A percentile compares a stretch with the other conserved stretches of the same genome.
phyloP scores from a whole-genome alignment of 2,797 vertebrate genomes.

The Epinephelus awoara region DNA sequence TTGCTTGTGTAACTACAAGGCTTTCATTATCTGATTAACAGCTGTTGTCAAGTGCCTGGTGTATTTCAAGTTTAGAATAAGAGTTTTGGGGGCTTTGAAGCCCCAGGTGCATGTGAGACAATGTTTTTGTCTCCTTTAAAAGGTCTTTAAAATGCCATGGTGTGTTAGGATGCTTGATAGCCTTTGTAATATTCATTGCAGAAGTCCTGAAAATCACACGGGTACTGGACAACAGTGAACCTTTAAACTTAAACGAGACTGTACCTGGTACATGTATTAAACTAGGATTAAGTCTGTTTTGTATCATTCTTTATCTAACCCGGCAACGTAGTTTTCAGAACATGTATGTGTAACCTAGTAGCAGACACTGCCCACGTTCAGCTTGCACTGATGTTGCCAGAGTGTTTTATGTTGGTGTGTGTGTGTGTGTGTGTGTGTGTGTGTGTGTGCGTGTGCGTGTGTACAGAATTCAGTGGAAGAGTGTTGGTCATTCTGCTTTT shows the following conservation, averaged over 20 bases:
- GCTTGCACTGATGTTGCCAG: conserved; percentile 9
- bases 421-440: neutral
- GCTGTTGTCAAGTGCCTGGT: conserved; percentile 82
- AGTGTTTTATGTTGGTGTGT: conserved; percentile 10
- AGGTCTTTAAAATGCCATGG: conserved; percentile 65
- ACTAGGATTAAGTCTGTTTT: conserved; percentile 45
- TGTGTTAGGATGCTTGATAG: conserved; percentile 53
- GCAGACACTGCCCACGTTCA: conserved; percentile 20
- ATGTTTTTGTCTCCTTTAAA: conserved; percentile 69
- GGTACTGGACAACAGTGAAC: conserved; percentile 28
- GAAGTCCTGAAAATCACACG: conserved; percentile 27
- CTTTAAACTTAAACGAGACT: conserved; percentile 38
- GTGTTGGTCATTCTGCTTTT: conserved; percentile 25
- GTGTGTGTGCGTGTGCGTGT: conserved; percentile 3
- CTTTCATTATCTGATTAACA: conserved; percentile 86
- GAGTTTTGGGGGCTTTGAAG: conserved; percentile 76
- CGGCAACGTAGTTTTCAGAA: conserved; percentile 16
- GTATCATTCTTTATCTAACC: conserved; percentile 40
- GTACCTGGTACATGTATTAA: conserved; percentile 57
- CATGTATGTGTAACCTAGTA: neutral
- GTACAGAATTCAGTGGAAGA: conserved; percentile 38
- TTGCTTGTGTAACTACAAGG: conserved; percentile 78
- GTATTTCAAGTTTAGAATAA: conserved; percentile 80
- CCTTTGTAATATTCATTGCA: conserved; percentile 40
- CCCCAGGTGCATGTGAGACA: conserved; percentile 77